Evolutionary conservation across 2,888 invertebrate species (phyloP).

Genomic region (Oxyteleia sp.): DNA sequence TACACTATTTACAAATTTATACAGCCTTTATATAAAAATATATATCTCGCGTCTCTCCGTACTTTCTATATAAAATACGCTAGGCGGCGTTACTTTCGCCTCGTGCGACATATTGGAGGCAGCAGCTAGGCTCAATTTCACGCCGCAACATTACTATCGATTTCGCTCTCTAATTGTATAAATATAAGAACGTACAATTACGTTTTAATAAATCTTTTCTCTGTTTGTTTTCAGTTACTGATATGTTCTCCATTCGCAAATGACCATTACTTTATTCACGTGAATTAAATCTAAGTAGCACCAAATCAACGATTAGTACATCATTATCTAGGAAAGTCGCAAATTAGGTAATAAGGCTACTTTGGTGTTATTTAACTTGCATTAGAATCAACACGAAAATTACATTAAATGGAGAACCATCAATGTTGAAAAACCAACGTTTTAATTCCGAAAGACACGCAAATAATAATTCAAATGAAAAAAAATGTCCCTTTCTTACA

Average conservation of each 20-base stretch:
- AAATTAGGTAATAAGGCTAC: constrained; percentile 56
- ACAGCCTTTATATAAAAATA: too few relatives aligned
- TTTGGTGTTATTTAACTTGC: constrained; percentile 46
- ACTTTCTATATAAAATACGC: too few relatives aligned
- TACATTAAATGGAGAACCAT: constrained; percentile 61
- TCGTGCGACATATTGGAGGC: not conserved
- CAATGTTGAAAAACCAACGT: constrained; percentile 37
- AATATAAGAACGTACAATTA: constrained; percentile 44
- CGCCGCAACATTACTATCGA: constrained; percentile 21
- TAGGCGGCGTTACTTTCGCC: constrained; percentile 1
- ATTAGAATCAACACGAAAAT: constrained; percentile 13
- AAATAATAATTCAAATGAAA: not conserved
- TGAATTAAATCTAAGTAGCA: constrained; percentile 48
- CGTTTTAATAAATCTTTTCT: not conserved
- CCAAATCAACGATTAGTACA: constrained; percentile 41
- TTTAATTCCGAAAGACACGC: constrained; percentile 5
- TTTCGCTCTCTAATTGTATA: constrained; percentile 29
- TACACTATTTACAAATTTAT: too few relatives aligned
- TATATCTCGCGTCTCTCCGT: too few relatives aligned
- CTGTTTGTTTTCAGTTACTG: constrained; percentile 16
- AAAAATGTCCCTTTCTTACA: too few relatives aligned
- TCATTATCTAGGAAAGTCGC: constrained; percentile 19
- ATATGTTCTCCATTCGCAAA: constrained; percentile 67
- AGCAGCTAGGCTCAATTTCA: not conserved
- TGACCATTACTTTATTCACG: constrained; percentile 30